Evolutionary conservation across 2,797 vertebrate genomes (phyloP), one percentile per base, ranked within the genome.

Genomic region (Syndactyla subalaris): DNA sequence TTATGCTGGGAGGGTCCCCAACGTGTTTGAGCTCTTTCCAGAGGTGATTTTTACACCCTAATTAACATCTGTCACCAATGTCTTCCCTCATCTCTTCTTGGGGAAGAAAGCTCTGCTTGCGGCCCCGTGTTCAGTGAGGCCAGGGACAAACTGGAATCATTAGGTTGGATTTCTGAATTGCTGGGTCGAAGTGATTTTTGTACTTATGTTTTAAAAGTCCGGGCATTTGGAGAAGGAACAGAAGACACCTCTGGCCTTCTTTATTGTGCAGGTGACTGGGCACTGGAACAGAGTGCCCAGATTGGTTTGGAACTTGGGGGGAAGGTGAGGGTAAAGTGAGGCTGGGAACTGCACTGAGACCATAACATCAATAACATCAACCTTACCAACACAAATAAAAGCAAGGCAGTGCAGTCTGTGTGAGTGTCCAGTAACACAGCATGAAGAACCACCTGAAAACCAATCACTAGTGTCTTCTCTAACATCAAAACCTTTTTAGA

Each of bases 51-150:
- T 91, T 78, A 27, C 66, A 81, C 29, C 20, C 19, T 58, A 87
- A 92, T 92, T 93, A 95, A 54, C 49, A 55, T 88, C 92, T 90
- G 71, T 93, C 92, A 88, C 80, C 88, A 67, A 21, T 9, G 38
- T 79, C 46, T 88, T 92, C 4, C 8, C n/a, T 94, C 74, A n/a
- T 80, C 55, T 90, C 52, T 49, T 70, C 85, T 5, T 39, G 43
- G 32, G 55, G 71, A 73, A 86, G 89, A 79, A 80, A 90, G 29
- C 27, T 92, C 26, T 3, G 0, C 38, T 63, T 71, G 45, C 52
- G 77, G 77, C 23, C 74, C 57, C 8, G 32, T 76, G 59, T 51
- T 79, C 78, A 66, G 26, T 9, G 38, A 51, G 45, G 59, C 59
- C 39, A 9, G 59, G 32, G 77, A 67, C 68, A 94, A 88, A 71